Percentiles rank a stretch among this genome's conserved stretches.
These are phyloP conservation scores for Falco concolor DNA, from an alignment of 2,797 vertebrate species.

Conservation along the genomic window DNA sequence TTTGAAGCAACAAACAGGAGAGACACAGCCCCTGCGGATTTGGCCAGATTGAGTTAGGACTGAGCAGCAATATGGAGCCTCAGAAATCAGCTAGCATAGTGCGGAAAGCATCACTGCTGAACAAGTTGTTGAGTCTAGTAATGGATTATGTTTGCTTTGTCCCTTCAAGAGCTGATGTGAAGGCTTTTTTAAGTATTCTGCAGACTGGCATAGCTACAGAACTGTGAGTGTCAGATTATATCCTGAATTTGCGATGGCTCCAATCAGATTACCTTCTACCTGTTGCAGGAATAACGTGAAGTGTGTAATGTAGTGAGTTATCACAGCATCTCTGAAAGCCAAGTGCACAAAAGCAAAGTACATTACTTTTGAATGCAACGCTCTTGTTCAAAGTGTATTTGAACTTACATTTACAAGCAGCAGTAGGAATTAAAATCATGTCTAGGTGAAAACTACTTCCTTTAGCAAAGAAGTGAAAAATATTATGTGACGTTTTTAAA, in stretches of 20 bases:
- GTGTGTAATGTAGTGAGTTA: background rate
- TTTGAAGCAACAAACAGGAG: background rate
- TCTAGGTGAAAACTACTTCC: background rate
- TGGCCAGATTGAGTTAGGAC: background rate
- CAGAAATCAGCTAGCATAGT: background rate
- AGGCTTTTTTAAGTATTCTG: background rate
- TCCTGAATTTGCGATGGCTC: background rate
- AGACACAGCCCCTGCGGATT: background rate
- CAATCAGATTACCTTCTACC: background rate
- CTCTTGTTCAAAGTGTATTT: background rate
- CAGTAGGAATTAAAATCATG: background rate
- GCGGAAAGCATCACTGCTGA: background rate
- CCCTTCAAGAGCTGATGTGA: background rate
- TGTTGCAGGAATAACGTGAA: background rate
- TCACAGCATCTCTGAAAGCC: background rate
- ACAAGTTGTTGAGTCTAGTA: background rate
- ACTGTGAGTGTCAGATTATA: background rate
- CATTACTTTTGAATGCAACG: fast-evolving
- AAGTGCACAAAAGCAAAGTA: background rate
- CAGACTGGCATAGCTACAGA: background rate
- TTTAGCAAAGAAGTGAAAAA: background rate
- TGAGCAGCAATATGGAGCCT: background rate
- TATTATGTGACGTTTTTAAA: background rate
- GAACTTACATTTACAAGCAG: background rate
- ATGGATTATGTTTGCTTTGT: background rate